Evolutionary conservation across 1,140 invertebrate genomes (phyloP).

Genomic region (Pseudomyrmex dendroicus): DNA sequence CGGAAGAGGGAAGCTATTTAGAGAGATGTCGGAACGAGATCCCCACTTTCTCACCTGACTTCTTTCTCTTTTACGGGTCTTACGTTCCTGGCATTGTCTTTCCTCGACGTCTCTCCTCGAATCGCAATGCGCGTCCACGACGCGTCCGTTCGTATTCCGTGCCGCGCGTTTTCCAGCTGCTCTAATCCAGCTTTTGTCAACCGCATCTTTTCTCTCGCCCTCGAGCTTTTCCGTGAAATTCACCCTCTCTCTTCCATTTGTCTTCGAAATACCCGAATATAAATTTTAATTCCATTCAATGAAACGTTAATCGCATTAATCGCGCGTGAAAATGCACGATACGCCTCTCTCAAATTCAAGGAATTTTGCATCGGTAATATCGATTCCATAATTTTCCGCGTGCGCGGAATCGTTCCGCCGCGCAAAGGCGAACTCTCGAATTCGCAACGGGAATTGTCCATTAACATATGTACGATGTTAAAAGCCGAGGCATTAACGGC

Average conservation of each 20-base stretch:
- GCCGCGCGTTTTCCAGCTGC: neutral
- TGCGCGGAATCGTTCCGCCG: neutral
- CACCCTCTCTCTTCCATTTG: neutral
- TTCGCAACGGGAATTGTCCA: constrained; percentile 46
- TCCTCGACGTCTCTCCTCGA: constrained; percentile 13
- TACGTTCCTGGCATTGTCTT: constrained; percentile 35
- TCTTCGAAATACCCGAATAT: neutral
- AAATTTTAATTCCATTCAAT: neutral
- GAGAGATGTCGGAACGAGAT: constrained; percentile 26
- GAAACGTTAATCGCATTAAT: no score
- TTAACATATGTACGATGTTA: constrained; percentile 43
- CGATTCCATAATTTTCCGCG: neutral
- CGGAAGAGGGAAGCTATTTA: constrained; percentile 58
- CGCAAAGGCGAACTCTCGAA: neutral
- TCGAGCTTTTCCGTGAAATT: constrained; percentile 4
- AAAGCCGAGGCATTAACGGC: constrained; percentile 40
- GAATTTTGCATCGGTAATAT: constrained; percentile 21
- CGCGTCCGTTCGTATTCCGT: neutral
- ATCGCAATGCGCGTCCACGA: neutral
- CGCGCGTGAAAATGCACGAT: no score
- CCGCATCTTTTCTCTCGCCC: neutral
- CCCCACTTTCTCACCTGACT: constrained; percentile 24
- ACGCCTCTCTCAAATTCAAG: no score
- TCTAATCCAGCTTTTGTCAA: constrained; percentile 43
- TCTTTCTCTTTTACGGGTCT: neutral